Evolutionary conservation across 2,888 invertebrate genomes (phyloP).

Genomic region (Diarsia mendica): DNA sequence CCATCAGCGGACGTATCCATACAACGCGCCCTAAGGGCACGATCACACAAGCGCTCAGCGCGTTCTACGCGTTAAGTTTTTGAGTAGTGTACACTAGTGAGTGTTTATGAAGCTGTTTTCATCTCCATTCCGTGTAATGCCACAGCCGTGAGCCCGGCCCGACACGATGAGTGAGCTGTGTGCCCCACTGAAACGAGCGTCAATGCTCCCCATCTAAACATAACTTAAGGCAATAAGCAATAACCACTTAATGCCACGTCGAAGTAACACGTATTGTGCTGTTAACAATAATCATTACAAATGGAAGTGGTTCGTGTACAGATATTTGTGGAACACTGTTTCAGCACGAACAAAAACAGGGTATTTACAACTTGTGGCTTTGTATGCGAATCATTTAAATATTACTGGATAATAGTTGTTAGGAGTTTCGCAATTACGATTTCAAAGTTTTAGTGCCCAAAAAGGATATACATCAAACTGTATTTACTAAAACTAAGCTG

Average conservation of each 20-base stretch:
- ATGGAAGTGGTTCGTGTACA: slow-evolving; percentile 42
- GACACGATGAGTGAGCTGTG: slow-evolving; percentile 11
- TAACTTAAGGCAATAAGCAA: slow-evolving; percentile 52
- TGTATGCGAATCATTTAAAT: slow-evolving; percentile 49
- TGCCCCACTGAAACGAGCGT: slow-evolving; percentile 32
- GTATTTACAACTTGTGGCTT: slow-evolving; percentile 49
- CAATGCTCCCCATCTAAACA: slow-evolving; percentile 30
- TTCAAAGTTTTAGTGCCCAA: slow-evolving; percentile 51
- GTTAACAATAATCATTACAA: slow-evolving; percentile 62
- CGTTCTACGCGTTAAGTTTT: slow-evolving; percentile 42
- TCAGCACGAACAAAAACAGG: slow-evolving; percentile 43
- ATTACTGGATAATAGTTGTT: slow-evolving; percentile 51
- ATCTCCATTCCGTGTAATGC: slow-evolving; percentile 39
- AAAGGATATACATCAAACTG: slow-evolving; percentile 52
- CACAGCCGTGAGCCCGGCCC: slow-evolving; percentile 33
- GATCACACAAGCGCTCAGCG: slow-evolving; percentile 32
- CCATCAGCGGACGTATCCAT: slow-evolving; percentile 48
- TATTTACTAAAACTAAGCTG: slow-evolving; percentile 59
- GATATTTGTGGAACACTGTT: slow-evolving; percentile 53
- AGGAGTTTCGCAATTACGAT: slow-evolving; percentile 56
- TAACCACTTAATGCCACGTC: slow-evolving; percentile 51
- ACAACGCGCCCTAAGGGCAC: slow-evolving; percentile 38
- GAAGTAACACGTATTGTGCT: slow-evolving; percentile 41
- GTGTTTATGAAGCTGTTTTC: slow-evolving; percentile 50
- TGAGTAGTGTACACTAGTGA: slow-evolving; percentile 40